Conservation (phyloP, 1,140 invertebrate species). For the Orchestia grillus region DNA sequence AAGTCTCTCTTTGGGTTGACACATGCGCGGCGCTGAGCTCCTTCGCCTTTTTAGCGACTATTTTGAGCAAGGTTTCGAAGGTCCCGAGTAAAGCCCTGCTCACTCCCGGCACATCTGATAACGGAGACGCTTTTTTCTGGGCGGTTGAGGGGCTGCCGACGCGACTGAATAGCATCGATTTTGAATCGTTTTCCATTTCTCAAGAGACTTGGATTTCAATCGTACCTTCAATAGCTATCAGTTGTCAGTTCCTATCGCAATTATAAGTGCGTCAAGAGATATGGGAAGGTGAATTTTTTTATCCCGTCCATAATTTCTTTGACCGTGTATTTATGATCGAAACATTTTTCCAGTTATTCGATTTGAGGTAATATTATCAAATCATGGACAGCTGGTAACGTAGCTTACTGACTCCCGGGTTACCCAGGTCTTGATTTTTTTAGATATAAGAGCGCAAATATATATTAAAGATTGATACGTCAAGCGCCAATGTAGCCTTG, state of each 20-base stretch:
- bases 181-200: neutral
- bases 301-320: neutral
- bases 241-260: neutral
- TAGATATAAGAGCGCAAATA: no score
- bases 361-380: no score
- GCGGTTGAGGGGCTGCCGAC: neutral
- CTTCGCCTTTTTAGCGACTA: no score
- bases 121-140: neutral
- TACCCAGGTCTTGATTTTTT: no score
- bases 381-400: no score
- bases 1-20: neutral
- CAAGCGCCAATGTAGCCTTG: no score
- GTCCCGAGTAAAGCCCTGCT: no score
- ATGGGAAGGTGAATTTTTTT: neutral
- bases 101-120: neutral
- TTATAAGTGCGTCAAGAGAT: neutral
- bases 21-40: neutral
- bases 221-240: neutral
- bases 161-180: neutral
- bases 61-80: no score
- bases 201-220: neutral
- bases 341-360: no score
- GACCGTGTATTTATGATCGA: neutral
- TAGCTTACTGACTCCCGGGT: no score
- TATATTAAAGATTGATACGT: no score